Base-by-base conservation (phyloP, 1,140 invertebrate genomes). In the Brachystomella parvula region DNA sequence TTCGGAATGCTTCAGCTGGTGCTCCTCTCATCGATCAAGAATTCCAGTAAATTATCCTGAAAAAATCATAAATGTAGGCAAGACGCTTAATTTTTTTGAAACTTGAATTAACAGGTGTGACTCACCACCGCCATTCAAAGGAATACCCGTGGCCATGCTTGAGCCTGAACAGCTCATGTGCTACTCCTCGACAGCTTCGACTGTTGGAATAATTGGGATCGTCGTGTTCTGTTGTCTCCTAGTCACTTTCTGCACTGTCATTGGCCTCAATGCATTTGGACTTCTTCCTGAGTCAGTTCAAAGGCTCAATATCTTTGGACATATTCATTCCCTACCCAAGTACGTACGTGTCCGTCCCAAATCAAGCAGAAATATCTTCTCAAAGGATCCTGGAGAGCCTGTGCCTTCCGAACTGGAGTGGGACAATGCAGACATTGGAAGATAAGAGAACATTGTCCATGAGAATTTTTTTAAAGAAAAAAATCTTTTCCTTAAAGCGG, bases 371-470 rank as follows among this genome's bases (percentile, higher is more conserved):
- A 66, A 47, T 24, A 6, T 9, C 39, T 12, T 12, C 39, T 44
- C 21, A 39, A 53, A n/a, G 60, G 28, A 60, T 24, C 63, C 63
- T 69, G 60, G 61, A 62, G 26, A 61, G 26, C 15, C 63, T 3
- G 15, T 35, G 30, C 47, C 47, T 21, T 39, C 56, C 1, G 71
- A 73, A 26, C 35, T 73, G 33, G 71, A 73, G 21, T 73, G 71
- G 71, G 71, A 73, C 58, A 68, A 57, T 35, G 64, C 28, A 61
- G 71, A 72, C 44, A 61, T 72, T 63, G 60, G 58, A 0, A 15
- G 49, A 9, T 53, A 53, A 26, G 21, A 24, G 49, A 53, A 9
- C 39, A 9, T 44, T 44, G 39, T 12, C 39, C 39, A 12, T 44
- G 9, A n/a, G 39, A 44, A 12, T 44, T 44, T 44, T 44, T 44